Evolutionary conservation across 1,140 invertebrate genomes (phyloP).

Genomic region (Episyrphus balteatus): DNA sequence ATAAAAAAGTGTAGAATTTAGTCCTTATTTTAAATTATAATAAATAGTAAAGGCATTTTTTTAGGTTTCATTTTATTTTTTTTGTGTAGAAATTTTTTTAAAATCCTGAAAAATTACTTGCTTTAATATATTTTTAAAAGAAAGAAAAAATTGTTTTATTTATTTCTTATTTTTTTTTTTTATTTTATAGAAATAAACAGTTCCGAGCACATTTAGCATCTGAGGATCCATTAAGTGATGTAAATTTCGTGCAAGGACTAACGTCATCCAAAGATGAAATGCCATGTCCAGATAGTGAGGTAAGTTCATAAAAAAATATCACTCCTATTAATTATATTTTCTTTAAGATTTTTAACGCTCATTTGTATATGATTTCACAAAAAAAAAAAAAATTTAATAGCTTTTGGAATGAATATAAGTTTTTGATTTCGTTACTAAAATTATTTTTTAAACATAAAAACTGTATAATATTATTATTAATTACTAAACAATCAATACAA

Average conservation of each 20-base stretch:
- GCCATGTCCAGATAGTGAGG: constrained; percentile 31
- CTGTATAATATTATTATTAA: not conserved
- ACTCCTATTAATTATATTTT: not conserved
- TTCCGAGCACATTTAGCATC: constrained; percentile 59
- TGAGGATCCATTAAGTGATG: constrained; percentile 46
- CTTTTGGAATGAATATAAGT: not conserved
- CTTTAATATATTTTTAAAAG: no score
- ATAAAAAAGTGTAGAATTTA: no score
- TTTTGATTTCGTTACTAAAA: not conserved
- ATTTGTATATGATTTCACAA: not conserved
- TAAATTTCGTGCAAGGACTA: constrained; percentile 28
- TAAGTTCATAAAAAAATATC: constrained; percentile 6
- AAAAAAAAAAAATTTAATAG: not conserved
- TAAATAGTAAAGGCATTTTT: no score
- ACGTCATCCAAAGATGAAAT: constrained; percentile 18
- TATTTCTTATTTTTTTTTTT: constrained; percentile 3
- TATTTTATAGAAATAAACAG: constrained; percentile 54
- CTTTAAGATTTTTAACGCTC: not conserved
- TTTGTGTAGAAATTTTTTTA: no score
- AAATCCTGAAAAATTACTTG: no score
- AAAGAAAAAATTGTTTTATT: no score
- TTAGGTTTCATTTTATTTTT: no score
- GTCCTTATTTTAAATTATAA: no score
- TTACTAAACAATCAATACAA: not conserved
- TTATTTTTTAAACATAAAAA: not conserved